Percentiles rank a stretch among this genome's conserved stretches.
These are phyloP conservation scores for Drepana arcuata DNA, from an alignment of 1,140 invertebrate species.

Conservation along the genomic window DNA sequence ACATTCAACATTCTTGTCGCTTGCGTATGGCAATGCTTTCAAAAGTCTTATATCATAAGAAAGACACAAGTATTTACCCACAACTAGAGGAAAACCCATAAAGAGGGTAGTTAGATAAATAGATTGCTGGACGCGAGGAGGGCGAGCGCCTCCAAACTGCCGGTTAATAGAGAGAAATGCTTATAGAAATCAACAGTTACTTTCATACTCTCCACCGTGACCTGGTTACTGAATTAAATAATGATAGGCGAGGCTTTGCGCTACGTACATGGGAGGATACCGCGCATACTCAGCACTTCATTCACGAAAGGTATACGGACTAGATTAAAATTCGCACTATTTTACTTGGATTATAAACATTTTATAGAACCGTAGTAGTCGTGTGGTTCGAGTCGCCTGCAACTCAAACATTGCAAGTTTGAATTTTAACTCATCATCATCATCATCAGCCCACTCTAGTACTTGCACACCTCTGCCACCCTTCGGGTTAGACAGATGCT, in stretches of 20 bases:
- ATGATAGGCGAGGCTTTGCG: no score
- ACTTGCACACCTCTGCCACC: no score
- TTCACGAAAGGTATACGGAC: background rate
- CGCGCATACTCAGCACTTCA: no score
- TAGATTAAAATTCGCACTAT: background rate
- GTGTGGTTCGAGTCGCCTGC: no score
- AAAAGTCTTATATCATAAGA: no score
- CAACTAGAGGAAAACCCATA: slow-evolving; percentile 21
- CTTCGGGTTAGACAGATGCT: no score
- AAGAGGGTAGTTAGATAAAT: slow-evolving; percentile 31
- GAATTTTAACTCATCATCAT: no score
- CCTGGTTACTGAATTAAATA: slow-evolving; percentile 17
- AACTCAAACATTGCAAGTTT: no score
- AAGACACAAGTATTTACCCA: slow-evolving; percentile 10
- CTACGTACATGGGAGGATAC: no score
- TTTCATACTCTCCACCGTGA: slow-evolving; percentile 21
- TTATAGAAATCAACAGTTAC: slow-evolving; percentile 28
- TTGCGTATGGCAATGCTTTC: slow-evolving; percentile 5
- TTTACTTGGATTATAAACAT: background rate
- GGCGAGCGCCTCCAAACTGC: slow-evolving; percentile 22
- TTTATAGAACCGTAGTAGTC: background rate
- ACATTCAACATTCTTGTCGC: slow-evolving; percentile 9
- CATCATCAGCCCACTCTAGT: no score
- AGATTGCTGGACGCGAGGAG: slow-evolving; percentile 22
- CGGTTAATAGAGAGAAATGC: slow-evolving; percentile 30